These are phyloP conservation scores for Sebastes nivosus DNA, from an alignment of 2,797 vertebrate genomes.

Conservation along the genomic window DNA sequence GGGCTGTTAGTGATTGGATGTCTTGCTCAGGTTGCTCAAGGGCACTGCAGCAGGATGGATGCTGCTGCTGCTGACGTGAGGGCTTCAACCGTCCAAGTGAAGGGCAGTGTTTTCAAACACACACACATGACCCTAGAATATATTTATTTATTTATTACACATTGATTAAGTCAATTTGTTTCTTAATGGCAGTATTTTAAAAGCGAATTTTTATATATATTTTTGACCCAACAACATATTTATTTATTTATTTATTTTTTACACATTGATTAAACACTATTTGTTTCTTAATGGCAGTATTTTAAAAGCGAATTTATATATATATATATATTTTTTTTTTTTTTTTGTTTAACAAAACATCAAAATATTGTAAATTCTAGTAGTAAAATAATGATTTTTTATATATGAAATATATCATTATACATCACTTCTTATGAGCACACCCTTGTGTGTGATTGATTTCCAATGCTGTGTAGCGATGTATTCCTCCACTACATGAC, in stretches of 20 bases:
- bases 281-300: no score
- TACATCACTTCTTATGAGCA: background rate
- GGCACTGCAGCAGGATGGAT: conserved; percentile 34
- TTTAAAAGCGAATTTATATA: no score
- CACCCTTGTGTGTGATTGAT: background rate
- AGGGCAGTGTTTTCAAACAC: background rate
- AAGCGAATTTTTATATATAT: background rate
- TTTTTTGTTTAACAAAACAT: background rate
- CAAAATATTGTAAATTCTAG: background rate
- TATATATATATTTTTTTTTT: background rate
- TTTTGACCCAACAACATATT: no score
- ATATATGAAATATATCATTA: background rate
- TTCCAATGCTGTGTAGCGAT: background rate
- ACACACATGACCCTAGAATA: background rate
- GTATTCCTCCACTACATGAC: background rate
- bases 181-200: background rate
- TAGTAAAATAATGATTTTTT: background rate
- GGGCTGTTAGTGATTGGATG: conserved; percentile 18
- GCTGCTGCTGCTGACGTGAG: background rate
- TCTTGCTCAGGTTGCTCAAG: conserved; percentile 41
- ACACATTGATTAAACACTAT: no score
- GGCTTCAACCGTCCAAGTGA: background rate
- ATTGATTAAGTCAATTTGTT: background rate
- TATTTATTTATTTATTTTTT: no score
- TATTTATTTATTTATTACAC: background rate